Evolutionary conservation across 1,140 invertebrate genomes (phyloP), one percentile per base, ranked within the genome.

Genomic region (Thereuonema tuberculata): DNA sequence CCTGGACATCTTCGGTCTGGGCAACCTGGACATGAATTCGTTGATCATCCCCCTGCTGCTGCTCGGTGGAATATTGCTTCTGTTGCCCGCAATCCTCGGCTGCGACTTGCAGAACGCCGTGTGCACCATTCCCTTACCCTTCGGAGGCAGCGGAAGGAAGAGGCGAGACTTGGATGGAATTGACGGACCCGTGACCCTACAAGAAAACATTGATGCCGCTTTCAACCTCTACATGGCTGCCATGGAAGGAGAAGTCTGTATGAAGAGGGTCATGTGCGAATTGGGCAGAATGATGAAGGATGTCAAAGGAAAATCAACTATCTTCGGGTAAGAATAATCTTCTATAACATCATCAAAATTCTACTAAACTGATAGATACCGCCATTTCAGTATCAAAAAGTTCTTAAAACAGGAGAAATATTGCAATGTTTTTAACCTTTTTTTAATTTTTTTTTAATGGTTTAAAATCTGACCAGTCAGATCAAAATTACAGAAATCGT

Each of bases 121-220:
- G 3, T 59, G 57, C 57, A 29, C 29, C 46, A 59, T 59, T 29
- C 57, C 57, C 17, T 27, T 59, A 21, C 57, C 57, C 2, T 55
- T 55, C 23, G 15, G 14, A 23, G 25, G 27, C 14, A 31, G 2
- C 2, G 56, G 3, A 12, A 53, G 57, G 50, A 48, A 24, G n/a
- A 21, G 26, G 20, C 21, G 57, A 17, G 43, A 59, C 17, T 5
- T 52, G 25, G 57, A 59, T n/a, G 57, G 29, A 9, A 9, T 53
- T 24, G 27, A 48, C 20, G 14, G 12, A 46, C 57, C 49, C 14
- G 23, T 50, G 3, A 49, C 46, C n/a, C 49, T 59, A n/a, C 37
- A 46, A 21, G 27, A 59, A 28, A 52, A 23, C 27, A 59, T 59
- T 27, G 57, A 59, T 20, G 12, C n/a, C 24, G 57, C 57, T n/a